Percentiles rank a stretch among this genome's conserved stretches.
phyloP scores from a whole-genome alignment of 1,140 invertebrate species.

The Archivesica marissinica region DNA sequence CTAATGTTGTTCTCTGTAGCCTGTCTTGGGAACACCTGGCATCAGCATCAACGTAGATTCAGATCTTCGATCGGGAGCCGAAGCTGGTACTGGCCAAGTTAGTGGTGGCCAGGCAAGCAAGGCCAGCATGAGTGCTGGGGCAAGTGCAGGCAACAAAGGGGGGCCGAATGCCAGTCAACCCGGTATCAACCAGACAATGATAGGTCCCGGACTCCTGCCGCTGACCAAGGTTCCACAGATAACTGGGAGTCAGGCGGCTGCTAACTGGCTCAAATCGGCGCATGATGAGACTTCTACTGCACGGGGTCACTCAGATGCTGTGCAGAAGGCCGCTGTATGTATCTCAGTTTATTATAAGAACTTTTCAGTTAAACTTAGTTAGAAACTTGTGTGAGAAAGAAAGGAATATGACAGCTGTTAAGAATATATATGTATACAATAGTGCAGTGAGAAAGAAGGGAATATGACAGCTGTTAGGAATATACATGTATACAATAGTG shows the following conservation, averaged over 20 bases:
- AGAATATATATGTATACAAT: too few species aligned
- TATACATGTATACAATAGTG: too few species aligned
- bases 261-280: slow-evolving; percentile 73
- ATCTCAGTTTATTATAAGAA: too few species aligned
- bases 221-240: slow-evolving; percentile 27
- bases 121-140: background rate
- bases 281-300: slow-evolving; percentile 66
- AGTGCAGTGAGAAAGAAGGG: too few species aligned
- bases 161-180: background rate
- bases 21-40: slow-evolving; percentile 35
- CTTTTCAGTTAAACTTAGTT: too few species aligned
- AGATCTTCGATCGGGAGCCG: background rate
- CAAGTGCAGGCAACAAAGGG: background rate
- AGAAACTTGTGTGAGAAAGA: too few species aligned
- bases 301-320: slow-evolving; percentile 64
- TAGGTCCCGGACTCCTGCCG: slow-evolving; percentile 47
- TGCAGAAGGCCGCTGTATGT: slow-evolving; percentile 71
- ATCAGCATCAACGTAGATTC: background rate
- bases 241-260: slow-evolving; percentile 71
- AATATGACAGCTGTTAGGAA: too few species aligned
- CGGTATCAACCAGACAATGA: background rate
- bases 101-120: slow-evolving; percentile 17
- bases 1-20: background rate
- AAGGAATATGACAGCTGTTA: too few species aligned
- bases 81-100: background rate